A percentile compares a stretch with the other conserved stretches of the same genome.
Conservation (phyloP, 2,113 vertebrate genomes). For the Oenanthe melanoleuca region DNA sequence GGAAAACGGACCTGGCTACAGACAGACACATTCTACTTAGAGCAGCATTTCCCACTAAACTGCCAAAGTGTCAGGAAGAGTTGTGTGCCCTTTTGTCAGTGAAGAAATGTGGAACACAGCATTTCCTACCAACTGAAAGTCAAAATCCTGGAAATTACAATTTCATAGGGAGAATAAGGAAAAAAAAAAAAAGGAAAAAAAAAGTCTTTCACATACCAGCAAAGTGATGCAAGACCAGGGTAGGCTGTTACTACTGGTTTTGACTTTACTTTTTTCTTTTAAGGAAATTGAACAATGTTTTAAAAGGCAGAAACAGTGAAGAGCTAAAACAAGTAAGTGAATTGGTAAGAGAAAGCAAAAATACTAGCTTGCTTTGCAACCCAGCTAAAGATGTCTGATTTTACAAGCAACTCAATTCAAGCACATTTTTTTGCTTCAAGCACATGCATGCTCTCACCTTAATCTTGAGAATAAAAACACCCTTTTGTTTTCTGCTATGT, state of each 20-base stretch:
- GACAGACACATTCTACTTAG: background rate
- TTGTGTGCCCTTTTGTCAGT: background rate
- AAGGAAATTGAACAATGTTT: background rate
- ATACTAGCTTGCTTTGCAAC: background rate
- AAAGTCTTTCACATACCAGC: background rate
- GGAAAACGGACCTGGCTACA: slow-evolving; percentile 16
- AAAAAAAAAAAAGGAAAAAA: background rate
- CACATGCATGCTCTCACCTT: background rate
- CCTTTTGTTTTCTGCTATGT: background rate
- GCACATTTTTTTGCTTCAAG: slow-evolving; percentile 14
- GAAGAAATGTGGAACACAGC: background rate
- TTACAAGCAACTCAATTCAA: slow-evolving; percentile 15
- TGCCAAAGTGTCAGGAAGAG: slow-evolving; percentile 19
- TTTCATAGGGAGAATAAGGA: background rate
- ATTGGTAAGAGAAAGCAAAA: background rate
- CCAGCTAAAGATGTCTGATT: background rate
- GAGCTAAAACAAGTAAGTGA: background rate
- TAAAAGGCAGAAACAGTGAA: background rate
- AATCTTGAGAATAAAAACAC: slow-evolving; percentile 22
- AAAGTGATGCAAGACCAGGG: background rate
- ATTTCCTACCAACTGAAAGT: background rate
- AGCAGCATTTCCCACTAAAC: background rate
- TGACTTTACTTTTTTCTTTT: background rate
- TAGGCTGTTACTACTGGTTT: background rate
- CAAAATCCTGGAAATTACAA: background rate